Base-by-base conservation (phyloP, 2,888 invertebrate genomes). In the Notodonta dromedarius region DNA sequence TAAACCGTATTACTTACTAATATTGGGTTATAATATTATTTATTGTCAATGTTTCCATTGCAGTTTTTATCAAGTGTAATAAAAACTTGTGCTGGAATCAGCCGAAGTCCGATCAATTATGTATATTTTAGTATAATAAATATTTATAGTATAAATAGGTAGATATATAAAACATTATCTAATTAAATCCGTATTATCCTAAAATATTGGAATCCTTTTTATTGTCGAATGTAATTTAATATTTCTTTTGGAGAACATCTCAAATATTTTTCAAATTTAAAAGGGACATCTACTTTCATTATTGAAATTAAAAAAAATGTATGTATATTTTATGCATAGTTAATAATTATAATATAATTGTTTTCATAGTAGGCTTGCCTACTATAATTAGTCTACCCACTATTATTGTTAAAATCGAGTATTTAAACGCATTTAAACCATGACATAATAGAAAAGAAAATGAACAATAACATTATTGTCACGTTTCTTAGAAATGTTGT, bases 21-120 rank as follows among this genome's bases (percentile, higher is more conserved):
- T 8, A 16, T 16, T 53, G n/a, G 5, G 12, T 51, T 32, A 24
- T 35, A 3, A 50, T 50, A 35, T 71, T 67, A 86, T 85, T 84
- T 84, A 86, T 85, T 86, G 85, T 88, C 85, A 79, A 76, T 68
- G 69, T 80, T 85, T 78, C 71, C 70, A 78, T 69, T 73, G 62
- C 74, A 66, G 63, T 69, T 62, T 64, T 60, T 55, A 57, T 14
- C 9, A 55, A 35, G 32, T 61, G 53, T 56, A 16, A 50, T 57
- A 12, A 40, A n/a, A 14, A 51, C 13, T 32, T 14, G 56, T 40
- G 44, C 56, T 56, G 42, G 7, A 42, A 16, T 40, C 55, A 55
- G 55, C 55, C 14, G 16, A 32, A 54, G 35, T 42, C 40, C 0
- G 11, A 56, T 40, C n/a, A 14, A 16, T 16, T 42, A 7, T 55